phyloP scores from a whole-genome alignment of 1,140 invertebrate genomes.

The Leptestheria dahalacensis region DNA sequence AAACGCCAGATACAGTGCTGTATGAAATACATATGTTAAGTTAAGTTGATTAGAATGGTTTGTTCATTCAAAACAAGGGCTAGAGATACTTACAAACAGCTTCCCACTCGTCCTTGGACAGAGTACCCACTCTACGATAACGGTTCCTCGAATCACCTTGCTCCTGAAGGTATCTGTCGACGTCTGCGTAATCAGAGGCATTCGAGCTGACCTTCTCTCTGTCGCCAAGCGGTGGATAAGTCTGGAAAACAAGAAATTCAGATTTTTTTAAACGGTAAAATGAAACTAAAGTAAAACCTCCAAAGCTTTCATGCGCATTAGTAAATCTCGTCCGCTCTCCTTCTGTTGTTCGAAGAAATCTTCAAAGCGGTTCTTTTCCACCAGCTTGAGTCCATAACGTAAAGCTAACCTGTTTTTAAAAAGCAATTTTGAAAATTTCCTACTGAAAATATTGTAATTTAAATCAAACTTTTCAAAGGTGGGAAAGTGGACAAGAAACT shows the following conservation, averaged over 20 bases:
- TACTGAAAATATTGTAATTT: no score
- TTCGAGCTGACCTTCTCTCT: constrained; percentile 39
- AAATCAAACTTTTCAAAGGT: constrained; percentile 63
- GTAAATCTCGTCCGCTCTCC: constrained; percentile 41
- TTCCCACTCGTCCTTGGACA: constrained; percentile 86
- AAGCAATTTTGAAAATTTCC: neutral
- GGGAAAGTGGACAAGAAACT: constrained; percentile 92
- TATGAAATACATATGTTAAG: neutral
- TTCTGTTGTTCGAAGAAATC: constrained; percentile 59
- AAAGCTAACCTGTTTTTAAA: constrained; percentile 44
- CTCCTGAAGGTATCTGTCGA: constrained; percentile 38
- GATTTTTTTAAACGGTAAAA: constrained; percentile 19
- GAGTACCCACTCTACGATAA: constrained; percentile 45
- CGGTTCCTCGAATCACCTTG: constrained; percentile 26
- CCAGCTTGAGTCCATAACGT: constrained; percentile 63
- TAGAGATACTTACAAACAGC: constrained; percentile 53
- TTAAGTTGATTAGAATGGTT: no score
- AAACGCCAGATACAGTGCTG: neutral
- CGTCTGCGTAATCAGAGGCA: constrained; percentile 55
- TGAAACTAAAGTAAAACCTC: constrained; percentile 34
- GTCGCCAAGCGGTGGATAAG: constrained; percentile 41
- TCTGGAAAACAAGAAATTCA: constrained; percentile 33
- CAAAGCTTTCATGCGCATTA: constrained; percentile 58
- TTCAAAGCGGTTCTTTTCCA: constrained; percentile 56
- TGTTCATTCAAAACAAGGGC: no score